Percentiles rank a stretch among this genome's conserved stretches.
These are phyloP conservation scores for Strongylocentrotus purpuratus DNA, from an alignment of 35 echinoderm and acorn worm species.

Conservation along the genomic window DNA sequence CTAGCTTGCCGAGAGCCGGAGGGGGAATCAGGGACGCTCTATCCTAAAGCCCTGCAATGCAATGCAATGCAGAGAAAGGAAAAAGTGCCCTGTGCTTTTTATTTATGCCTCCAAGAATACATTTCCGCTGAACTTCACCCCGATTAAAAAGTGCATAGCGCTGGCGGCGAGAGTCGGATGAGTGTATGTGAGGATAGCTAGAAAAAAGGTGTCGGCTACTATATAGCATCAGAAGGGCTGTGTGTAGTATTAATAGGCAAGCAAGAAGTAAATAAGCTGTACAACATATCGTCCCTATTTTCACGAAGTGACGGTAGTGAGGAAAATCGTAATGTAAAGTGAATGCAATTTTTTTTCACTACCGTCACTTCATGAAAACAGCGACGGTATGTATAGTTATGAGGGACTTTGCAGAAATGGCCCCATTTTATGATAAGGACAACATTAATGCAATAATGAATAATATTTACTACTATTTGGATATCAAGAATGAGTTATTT, in stretches of 20 bases:
- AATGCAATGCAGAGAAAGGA: not conserved
- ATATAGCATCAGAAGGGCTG: not conserved
- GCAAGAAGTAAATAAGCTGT: not conserved
- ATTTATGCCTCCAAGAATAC: not conserved
- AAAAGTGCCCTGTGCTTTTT: not conserved
- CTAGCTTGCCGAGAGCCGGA: not conserved
- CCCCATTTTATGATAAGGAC: not conserved
- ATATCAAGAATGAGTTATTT: too few relatives aligned
- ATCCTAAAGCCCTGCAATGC: not conserved
- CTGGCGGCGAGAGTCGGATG: not conserved
- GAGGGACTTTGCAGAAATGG: not conserved
- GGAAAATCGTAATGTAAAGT: too few relatives aligned
- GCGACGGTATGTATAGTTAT: not conserved
- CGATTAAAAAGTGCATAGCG: not conserved
- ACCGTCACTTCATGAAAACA: too few relatives aligned
- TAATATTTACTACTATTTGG: too few relatives aligned
- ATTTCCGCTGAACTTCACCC: constrained; percentile 39
- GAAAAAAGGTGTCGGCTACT: not conserved
- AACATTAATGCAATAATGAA: not conserved
- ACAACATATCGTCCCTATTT: too few relatives aligned
- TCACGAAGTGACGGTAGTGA: too few relatives aligned
- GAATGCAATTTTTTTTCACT: too few relatives aligned
- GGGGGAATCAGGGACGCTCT: not conserved
- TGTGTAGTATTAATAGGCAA: not conserved
- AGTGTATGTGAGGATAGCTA: not conserved